Evolutionary conservation across 2,797 vertebrate species (phyloP), one percentile per base, ranked within the genome.

Genomic region (Pseudopleuronectes americanus): DNA sequence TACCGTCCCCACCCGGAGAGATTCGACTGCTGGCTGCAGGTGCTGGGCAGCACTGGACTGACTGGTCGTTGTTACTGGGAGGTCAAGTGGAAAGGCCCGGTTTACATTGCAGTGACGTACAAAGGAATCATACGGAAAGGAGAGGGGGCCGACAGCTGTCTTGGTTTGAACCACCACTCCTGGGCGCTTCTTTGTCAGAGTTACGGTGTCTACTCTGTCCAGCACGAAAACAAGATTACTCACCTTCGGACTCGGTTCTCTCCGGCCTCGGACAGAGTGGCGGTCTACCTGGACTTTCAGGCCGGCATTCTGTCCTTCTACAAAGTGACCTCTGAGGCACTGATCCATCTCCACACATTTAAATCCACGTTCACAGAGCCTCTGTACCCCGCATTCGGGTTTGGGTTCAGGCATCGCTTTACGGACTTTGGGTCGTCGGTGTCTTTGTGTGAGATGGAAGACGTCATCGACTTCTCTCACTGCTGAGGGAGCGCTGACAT

Each of bases 1-100:
- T 8, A 66, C 24, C 4, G 7, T 0, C 1, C 21, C 51, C 65
- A 58, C 12, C 1, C 5, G 17, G 69, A 69, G 1, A 63, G 52
- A 24, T 84, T 77, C 1, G 57, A 71, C 24, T 6, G 0, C 41
- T 28, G 17, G 9, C 51, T 3, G 7, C 77, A 56, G 68, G 84
- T 75, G 21, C 53, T 86, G 38, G 73, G 77, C 74, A 81, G 76
- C 22, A 26, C 13, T 7, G 65, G 28, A 45, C 62, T 87, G 7
- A 7, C 13, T 4, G 53, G 6, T 2, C 68, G 85, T 60, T 69
- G 51, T 48, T 90, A 90, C 89, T 84, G 68, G 58, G 86, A 88
- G 79, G 5, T 80, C 0, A 68, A 77, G 13, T 59, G 57, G 57
- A 24, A 10, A 8, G 38, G 41, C n/a, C 17, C 4, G 16, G 41